Percentiles rank a stretch among this genome's conserved stretches.
These are phyloP conservation scores for Helicolenus hilgendorfi DNA, from an alignment of 2,797 vertebrate genomes.

Conservation along the genomic window DNA sequence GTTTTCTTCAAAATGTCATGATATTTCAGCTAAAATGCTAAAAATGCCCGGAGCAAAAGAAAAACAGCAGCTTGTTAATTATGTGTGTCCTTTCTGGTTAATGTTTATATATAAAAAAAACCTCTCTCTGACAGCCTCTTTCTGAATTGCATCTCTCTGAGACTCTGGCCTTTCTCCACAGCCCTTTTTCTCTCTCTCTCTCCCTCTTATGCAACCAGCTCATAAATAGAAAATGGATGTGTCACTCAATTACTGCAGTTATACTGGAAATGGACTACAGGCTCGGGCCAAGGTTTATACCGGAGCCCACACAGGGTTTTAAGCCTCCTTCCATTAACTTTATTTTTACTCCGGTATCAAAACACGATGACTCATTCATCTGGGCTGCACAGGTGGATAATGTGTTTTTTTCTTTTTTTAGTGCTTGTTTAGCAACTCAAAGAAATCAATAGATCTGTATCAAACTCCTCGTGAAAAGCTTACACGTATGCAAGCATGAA, in stretches of 20 bases:
- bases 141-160: constrained; percentile 13
- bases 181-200: background rate
- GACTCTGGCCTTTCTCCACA: constrained; percentile 33
- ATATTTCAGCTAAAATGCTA: constrained; percentile 57
- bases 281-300: constrained; percentile 43
- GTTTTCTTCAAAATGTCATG: constrained; percentile 50
- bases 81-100: background rate
- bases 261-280: constrained; percentile 67
- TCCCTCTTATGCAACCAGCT: constrained; percentile 71
- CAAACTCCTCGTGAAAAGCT: background rate
- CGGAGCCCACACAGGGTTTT: constrained; percentile 60
- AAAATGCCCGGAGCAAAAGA: background rate
- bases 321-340: constrained; percentile 69
- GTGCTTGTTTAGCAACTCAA: constrained; percentile 13
- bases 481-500: background rate
- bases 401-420: constrained; percentile 27
- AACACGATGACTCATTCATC: constrained; percentile 72
- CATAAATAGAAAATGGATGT: constrained; percentile 78
- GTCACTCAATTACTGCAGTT: constrained; percentile 78
- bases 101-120: background rate
- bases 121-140: background rate
- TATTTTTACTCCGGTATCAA: constrained; percentile 57
- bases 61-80: constrained; percentile 15
- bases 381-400: constrained; percentile 47
- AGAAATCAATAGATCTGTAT: constrained; percentile 23